Conservation (phyloP, 2,888 invertebrate genomes). For the Sesia apiformis region DNA sequence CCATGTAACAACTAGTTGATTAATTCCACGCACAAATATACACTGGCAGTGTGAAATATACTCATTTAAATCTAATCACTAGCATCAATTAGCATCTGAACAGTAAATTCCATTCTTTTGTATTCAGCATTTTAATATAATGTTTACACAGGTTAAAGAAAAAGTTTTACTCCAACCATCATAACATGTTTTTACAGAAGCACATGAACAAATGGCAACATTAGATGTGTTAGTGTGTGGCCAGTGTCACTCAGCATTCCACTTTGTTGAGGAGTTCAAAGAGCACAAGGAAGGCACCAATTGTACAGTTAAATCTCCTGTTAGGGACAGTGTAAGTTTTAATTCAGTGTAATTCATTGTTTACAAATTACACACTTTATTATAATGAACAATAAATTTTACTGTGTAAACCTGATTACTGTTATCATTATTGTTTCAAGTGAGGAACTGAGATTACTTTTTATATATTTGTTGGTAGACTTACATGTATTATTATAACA, state of each 20-base stretch:
- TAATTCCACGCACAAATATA: no score
- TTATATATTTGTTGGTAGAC: no score
- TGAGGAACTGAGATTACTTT: no score
- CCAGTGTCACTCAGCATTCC: slow-evolving; percentile 85
- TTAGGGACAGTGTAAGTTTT: slow-evolving; percentile 78
- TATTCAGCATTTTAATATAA: neutral
- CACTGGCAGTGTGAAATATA: neutral
- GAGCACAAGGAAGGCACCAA: slow-evolving; percentile 79
- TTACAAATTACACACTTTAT: no score
- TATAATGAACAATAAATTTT: no score
- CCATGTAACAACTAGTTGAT: no score
- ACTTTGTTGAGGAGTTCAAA: slow-evolving; percentile 85
- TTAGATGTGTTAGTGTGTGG: slow-evolving; percentile 89
- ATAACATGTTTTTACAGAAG: slow-evolving; percentile 63
- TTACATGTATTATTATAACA: no score
- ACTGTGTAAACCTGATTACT: no score
- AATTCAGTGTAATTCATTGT: no score
- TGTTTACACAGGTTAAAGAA: neutral
- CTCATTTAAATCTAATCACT: neutral
- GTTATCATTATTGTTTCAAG: no score
- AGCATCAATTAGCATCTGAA: no score
- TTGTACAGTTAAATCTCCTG: slow-evolving; percentile 76
- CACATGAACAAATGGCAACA: slow-evolving; percentile 83
- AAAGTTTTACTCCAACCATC: neutral
- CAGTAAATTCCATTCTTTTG: no score